Evolutionary conservation across 2,797 vertebrate species (phyloP), one percentile per base, ranked within the genome.

Genomic region (Pantherophis vulpinus): DNA sequence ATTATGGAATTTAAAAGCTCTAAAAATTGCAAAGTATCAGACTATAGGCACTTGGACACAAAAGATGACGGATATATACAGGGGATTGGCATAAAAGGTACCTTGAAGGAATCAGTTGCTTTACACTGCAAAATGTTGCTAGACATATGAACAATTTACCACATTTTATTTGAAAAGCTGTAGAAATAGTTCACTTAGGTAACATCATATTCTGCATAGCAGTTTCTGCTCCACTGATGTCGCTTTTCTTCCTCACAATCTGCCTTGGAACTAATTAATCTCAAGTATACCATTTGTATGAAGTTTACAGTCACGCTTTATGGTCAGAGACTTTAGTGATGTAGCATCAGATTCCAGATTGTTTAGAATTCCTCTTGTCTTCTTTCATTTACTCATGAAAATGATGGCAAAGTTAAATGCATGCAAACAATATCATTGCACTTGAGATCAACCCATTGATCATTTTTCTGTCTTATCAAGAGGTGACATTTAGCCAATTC

Each of bases 21-120:
- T 94, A 96, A 94, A 95, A 27, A 61, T 93, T 59, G 66, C 37
- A 90, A 94, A 93, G 55, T 86, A 87, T 91, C 90, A 74, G 59
- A 61, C 96, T 95, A 93, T 88, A 79, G 87, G 63, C 79, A 94
- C 55, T 94, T 90, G 91, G 94, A 93, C 95, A 90, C 95, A 32
- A 2, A 60, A 95, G 94, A 91, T 88, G 94, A 95, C 95, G 94
- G 91, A 86, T 86, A 91, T 86, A 51, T 51, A 13, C 18, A 51
- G 86, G 58, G 27, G 29, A 51, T 4, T 60, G n/a, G 20, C 51
- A 51, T 60, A 70, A 5, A 56, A 88, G 58, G 47, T 93, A 0
- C 91, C 91, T 0, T 59, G 60, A 87, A 94, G 47, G 56, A 94
- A 86, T 90, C 91, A 87, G 66, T 86, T 66, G 32, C 61, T 58